phyloP scores from a whole-genome alignment of 2,113 vertebrate genomes.

The Struthio camelus region DNA sequence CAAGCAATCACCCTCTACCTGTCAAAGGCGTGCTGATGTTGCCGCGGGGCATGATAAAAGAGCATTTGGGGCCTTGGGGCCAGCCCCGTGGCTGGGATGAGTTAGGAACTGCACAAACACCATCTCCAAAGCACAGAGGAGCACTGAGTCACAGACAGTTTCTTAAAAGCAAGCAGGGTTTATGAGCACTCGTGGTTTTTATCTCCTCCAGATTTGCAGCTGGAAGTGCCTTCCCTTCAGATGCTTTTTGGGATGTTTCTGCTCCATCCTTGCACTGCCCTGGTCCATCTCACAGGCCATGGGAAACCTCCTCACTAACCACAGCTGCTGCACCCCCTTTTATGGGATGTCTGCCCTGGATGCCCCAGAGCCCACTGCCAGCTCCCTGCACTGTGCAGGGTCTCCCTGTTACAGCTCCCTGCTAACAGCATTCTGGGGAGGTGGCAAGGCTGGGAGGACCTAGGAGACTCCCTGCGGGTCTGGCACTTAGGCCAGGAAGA shows the following conservation, averaged over 20 bases:
- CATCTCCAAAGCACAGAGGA: not conserved
- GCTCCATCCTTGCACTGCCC: not conserved
- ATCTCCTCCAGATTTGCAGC: not conserved
- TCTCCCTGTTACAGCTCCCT: too few relatives aligned
- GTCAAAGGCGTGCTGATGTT: not conserved
- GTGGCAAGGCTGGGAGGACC: accelerated
- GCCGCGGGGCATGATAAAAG: not conserved
- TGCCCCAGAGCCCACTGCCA: too few relatives aligned
- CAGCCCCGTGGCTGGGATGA: not conserved
- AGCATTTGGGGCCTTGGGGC: not conserved
- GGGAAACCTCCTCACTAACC: accelerated
- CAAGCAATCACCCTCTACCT: not conserved
- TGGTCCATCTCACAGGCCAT: not conserved
- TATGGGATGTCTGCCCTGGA: accelerated
- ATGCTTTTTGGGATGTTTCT: not conserved
- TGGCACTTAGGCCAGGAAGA: not conserved
- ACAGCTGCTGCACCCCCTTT: not conserved
- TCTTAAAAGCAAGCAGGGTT: not conserved
- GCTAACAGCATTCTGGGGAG: not conserved
- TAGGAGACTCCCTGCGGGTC: not conserved
- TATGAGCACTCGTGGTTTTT: not conserved
- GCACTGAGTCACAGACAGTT: not conserved
- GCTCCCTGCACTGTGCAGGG: too few relatives aligned
- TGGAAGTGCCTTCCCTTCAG: not conserved
- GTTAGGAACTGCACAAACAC: accelerated